A percentile compares a stretch with the other conserved stretches of the same genome.
These are phyloP conservation scores for Pentalonia nigronervosa DNA, from an alignment of 1,140 invertebrate genomes.

Conservation along the genomic window DNA sequence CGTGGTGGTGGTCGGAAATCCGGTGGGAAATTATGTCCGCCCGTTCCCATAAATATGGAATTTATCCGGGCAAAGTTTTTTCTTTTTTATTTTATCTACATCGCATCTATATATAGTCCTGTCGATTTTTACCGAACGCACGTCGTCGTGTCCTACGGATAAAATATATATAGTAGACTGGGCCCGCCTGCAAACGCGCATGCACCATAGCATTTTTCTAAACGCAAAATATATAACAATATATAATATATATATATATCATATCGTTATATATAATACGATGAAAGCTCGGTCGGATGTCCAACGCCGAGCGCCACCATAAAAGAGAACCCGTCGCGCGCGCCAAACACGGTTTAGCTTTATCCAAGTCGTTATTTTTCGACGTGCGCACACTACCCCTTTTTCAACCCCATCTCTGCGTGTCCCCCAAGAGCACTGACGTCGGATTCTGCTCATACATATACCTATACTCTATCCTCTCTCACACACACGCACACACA, in stretches of 20 bases:
- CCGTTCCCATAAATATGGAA: slow-evolving; percentile 36
- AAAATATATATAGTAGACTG: neutral
- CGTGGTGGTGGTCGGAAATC: neutral
- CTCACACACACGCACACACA: neutral
- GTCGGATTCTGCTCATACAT: neutral
- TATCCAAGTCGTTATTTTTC: slow-evolving; percentile 42
- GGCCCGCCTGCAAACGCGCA: neutral
- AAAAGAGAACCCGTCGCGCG: slow-evolving; percentile 51
- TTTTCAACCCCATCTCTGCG: neutral
- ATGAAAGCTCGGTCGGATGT: slow-evolving; percentile 44
- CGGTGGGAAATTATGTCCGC: slow-evolving; percentile 49
- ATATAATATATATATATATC: neutral
- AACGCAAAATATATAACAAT: slow-evolving; percentile 13
- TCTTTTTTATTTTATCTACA: neutral
- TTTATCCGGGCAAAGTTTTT: neutral
- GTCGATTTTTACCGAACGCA: neutral
- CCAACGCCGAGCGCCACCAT: slow-evolving; percentile 24
- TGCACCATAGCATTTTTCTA: neutral
- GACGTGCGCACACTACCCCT: neutral
- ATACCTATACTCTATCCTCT: slow-evolving; percentile 4
- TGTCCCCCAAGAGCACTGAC: slow-evolving; percentile 4
- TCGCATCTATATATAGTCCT: neutral
- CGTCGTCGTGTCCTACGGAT: neutral
- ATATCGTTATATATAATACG: neutral
- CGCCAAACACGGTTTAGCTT: slow-evolving; percentile 54